Evolutionary conservation across 2,888 invertebrate species (phyloP).

Genomic region (Aproaerema taeniolella): DNA sequence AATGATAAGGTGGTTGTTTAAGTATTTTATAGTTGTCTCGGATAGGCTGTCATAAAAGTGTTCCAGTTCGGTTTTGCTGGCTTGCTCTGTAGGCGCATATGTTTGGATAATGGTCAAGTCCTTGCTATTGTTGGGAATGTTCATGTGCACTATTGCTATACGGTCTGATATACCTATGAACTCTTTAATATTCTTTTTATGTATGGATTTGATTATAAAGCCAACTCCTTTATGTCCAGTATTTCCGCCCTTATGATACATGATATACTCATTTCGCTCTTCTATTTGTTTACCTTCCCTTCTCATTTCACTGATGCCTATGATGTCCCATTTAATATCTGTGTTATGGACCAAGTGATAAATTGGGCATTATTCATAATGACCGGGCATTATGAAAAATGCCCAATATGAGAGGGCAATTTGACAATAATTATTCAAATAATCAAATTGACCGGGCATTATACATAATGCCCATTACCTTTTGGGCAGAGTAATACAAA

Average conservation of each 20-base stretch:
- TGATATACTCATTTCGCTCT: slow-evolving; percentile 14
- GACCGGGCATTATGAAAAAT: too few relatives aligned
- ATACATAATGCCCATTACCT: too few relatives aligned
- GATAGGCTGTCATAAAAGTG: slow-evolving; percentile 12
- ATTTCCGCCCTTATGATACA: slow-evolving; percentile 21
- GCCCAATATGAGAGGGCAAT: too few relatives aligned
- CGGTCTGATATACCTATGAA: slow-evolving; percentile 20
- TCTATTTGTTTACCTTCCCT: slow-evolving; percentile 14
- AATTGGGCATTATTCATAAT: too few relatives aligned
- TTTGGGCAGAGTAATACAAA: too few relatives aligned
- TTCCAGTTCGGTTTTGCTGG: slow-evolving; percentile 13
- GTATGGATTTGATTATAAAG: slow-evolving; percentile 17
- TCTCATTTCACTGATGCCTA: slow-evolving; percentile 22
- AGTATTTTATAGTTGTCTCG: slow-evolving; percentile 6
- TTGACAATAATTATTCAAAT: too few relatives aligned
- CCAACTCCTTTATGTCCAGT: slow-evolving; percentile 20
- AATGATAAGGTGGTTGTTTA: slow-evolving; percentile 15
- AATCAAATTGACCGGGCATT: too few relatives aligned
- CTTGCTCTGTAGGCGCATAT: slow-evolving; percentile 16
- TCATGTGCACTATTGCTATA: slow-evolving; percentile 14
- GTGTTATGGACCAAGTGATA: too few relatives aligned
- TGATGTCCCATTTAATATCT: slow-evolving; percentile 16
- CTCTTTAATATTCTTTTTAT: slow-evolving; percentile 20
- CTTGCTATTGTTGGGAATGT: slow-evolving; percentile 1
- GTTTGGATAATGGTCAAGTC: slow-evolving; percentile 10